Percentiles rank a stretch among this genome's conserved stretches.
Evolutionary conservation across 2,797 vertebrate species (phyloP).

Genomic region (Acestrorhynchus altus): DNA sequence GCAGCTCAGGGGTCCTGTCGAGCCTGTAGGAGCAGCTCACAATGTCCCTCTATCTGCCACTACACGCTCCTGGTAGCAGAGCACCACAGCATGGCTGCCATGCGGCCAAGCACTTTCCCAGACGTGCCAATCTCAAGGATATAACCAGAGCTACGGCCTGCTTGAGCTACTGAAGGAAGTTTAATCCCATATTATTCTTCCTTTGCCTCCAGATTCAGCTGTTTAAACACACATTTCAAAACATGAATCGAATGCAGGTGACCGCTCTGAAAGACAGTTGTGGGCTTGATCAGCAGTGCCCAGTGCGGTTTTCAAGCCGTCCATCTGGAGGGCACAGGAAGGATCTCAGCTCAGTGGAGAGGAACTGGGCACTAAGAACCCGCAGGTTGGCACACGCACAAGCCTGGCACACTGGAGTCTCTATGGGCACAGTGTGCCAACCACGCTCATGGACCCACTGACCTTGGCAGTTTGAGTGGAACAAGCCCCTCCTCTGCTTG

Average conservation of each 20-base stretch:
- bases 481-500: constrained; percentile 55
- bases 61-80: constrained; percentile 5
- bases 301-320: constrained; percentile 63
- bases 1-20: constrained; percentile 31
- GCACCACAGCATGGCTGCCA: constrained; percentile 29
- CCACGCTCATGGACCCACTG: constrained; percentile 74
- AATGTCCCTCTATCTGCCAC: constrained; percentile 1
- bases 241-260: not conserved
- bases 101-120: not conserved
- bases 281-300: constrained; percentile 55
- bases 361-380: constrained; percentile 67
- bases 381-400: constrained; percentile 69
- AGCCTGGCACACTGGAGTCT: constrained; percentile 68
- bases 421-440: constrained; percentile 70
- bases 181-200: not conserved
- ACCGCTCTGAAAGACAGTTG: constrained; percentile 24
- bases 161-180: not conserved
- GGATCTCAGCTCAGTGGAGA: constrained; percentile 64
- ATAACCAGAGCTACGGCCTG: not conserved
- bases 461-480: constrained; percentile 66
- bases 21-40: constrained; percentile 16
- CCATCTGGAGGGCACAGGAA: constrained; percentile 71
- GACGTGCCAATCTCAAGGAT: constrained; percentile 17
- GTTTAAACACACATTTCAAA: constrained; percentile 15
- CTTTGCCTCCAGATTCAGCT: constrained; percentile 28